Evolutionary conservation across 2,797 vertebrate genomes (phyloP), one percentile per base, ranked within the genome.

Genomic region (Choloepus didactylus): DNA sequence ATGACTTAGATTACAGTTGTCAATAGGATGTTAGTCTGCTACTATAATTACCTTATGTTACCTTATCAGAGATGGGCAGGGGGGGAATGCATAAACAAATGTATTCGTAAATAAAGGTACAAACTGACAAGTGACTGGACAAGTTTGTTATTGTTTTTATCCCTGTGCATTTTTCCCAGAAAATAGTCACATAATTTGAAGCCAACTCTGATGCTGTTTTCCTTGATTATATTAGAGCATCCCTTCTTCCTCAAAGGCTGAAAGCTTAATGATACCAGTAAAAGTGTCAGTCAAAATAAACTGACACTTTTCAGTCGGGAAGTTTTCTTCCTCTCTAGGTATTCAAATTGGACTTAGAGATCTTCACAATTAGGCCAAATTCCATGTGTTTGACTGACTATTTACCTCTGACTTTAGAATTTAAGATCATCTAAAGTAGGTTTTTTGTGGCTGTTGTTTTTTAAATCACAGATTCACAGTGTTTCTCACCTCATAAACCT

Each of bases 401-500:
- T 49, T 92, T 73, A 66, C 7, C 16, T 38, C 8, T 92, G 14
- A 77, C 60, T 81, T 92, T 70, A 86, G 35, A 76, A 59, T 92
- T 72, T 77, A 89, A 70, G 38, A 70, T 70, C 31, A 76, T 79
- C 23, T 31, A 46, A 67, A 18, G 2, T 84, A 51, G 16, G 18
- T 5, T 54, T 49, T 35, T 7, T 31, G 66, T 67, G 2, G 35
- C 35, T 35, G 35, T 35, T 35, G 35, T 89, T 72, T 38, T 18
- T 66, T 76, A 66, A 56, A 59, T 35, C 64, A 46, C 0, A n/a
- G 21, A 89, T 56, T 75, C 5, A 62, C 29, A 5, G 2, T 41
- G 35, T 82, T 94, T 92, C 67, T 94, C 23, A 73, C 11, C 10
- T 83, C 19, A 70, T 72, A 89, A 44, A 66, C 87, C 8, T 12